Percentiles rank a stretch among this genome's conserved stretches.
Evolutionary conservation across 2,113 vertebrate species (phyloP).

Genomic region (Ancistrus triradiatus): DNA sequence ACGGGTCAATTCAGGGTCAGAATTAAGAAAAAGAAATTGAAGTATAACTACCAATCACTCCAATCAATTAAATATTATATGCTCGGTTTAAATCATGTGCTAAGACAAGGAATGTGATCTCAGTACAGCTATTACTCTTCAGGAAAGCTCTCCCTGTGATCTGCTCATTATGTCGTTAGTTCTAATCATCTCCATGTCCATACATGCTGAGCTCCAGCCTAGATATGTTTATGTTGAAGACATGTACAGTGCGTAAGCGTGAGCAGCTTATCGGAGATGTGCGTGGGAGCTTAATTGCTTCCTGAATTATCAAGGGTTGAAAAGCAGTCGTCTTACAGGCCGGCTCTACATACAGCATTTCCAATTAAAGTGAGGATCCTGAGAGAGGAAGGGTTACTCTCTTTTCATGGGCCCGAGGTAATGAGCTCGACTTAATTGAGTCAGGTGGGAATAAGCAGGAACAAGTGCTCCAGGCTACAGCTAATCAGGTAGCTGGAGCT

Average conservation of each 20-base stretch:
- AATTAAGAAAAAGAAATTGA: too few species aligned
- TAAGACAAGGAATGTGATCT: too few species aligned
- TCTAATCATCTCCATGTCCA: too few species aligned
- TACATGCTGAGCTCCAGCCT: too few species aligned
- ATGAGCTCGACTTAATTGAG: constrained; percentile 66
- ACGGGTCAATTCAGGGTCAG: too few species aligned
- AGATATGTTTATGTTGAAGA: too few species aligned
- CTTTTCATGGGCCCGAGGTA: constrained; percentile 53
- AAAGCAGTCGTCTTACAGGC: constrained; percentile 25
- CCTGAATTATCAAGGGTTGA: neutral
- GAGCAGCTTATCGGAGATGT: neutral
- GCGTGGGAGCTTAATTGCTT: constrained; percentile 13
- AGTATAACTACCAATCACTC: too few species aligned
- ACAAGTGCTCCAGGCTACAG: constrained; percentile 43
- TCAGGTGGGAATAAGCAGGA: constrained; percentile 50
- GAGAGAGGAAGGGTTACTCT: constrained; percentile 59
- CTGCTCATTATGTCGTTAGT: too few species aligned
- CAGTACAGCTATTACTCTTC: too few species aligned
- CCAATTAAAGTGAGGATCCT: constrained; percentile 60
- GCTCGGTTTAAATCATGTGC: too few species aligned
- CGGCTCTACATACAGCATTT: constrained; percentile 55
- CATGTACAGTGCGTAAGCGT: neutral
- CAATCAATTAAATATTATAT: too few species aligned
- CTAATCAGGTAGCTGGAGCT: constrained; percentile 58
- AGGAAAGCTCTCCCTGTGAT: too few species aligned